These are phyloP conservation scores for Aethes cnicana DNA, from an alignment of 2,888 invertebrate species.

Conservation along the genomic window DNA sequence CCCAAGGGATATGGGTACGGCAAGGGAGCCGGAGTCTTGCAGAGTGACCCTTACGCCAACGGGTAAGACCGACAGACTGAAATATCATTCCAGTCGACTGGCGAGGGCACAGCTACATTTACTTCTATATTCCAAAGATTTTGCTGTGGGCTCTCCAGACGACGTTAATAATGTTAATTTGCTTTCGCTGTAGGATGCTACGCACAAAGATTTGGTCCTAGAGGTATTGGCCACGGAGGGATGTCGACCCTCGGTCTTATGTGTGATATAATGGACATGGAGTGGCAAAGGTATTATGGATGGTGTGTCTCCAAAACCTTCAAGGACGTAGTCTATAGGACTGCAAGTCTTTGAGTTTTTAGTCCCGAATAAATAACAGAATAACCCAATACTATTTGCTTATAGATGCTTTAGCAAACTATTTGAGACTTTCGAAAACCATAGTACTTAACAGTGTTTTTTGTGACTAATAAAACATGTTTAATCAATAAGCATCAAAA, in stretches of 20 bases:
- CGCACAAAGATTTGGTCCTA: slow-evolving; percentile 96
- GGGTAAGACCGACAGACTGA: slow-evolving; percentile 84
- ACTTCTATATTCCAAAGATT: neutral
- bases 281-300: slow-evolving; percentile 86
- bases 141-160: slow-evolving; percentile 65
- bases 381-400: slow-evolving; percentile 55
- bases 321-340: slow-evolving; percentile 52
- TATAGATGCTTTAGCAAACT: slow-evolving; percentile 64
- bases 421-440: slow-evolving; percentile 32
- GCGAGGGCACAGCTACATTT: slow-evolving; percentile 60
- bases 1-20: slow-evolving; percentile 99
- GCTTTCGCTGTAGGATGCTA: slow-evolving; percentile 91
- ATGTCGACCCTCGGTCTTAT: slow-evolving; percentile 92
- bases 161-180: slow-evolving; percentile 65
- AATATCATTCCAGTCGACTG: slow-evolving; percentile 62
- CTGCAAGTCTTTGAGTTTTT: slow-evolving; percentile 40
- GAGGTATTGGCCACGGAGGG: slow-evolving; percentile 96
- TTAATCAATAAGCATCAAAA: neutral
- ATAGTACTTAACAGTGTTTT: slow-evolving; percentile 30
- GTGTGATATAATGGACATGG: slow-evolving; percentile 91
- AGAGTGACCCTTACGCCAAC: slow-evolving; percentile 93
- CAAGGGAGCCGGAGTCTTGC: slow-evolving; percentile 96
- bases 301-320: slow-evolving; percentile 45
- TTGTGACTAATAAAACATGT: neutral
- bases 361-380: slow-evolving; percentile 46